Percentiles rank a stretch among this genome's conserved stretches.
These are phyloP conservation scores for Cryptosula pallasiana DNA, from an alignment of 2,888 invertebrate genomes.

Conservation along the genomic window DNA sequence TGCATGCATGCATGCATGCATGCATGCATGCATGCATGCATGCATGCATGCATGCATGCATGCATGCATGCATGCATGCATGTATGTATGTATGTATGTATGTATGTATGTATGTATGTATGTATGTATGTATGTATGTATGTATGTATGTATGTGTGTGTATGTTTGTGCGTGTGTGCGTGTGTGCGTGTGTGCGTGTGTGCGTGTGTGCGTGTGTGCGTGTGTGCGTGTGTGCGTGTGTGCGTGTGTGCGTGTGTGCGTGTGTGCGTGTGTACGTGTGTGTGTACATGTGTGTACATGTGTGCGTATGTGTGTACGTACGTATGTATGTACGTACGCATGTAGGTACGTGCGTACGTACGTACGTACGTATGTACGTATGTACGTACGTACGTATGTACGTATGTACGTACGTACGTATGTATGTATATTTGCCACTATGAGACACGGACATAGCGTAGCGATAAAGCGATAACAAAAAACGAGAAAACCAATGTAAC, in stretches of 20 bases:
- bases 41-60: too few relatives aligned
- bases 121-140: too few relatives aligned
- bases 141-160: too few relatives aligned
- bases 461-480: too few relatives aligned
- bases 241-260: neutral
- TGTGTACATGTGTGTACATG: neutral
- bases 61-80: too few relatives aligned
- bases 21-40: too few relatives aligned
- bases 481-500: too few relatives aligned
- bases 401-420: neutral
- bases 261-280: conserved; percentile 3
- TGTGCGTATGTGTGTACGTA: neutral
- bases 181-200: neutral
- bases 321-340: neutral
- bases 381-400: neutral
- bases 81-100: too few relatives aligned
- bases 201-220: neutral
- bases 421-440: too few relatives aligned
- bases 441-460: too few relatives aligned
- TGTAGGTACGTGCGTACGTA: neutral
- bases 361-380: neutral
- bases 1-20: too few relatives aligned
- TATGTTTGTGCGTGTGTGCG: neutral
- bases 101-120: too few relatives aligned
- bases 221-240: neutral